Evolutionary conservation across 2,888 invertebrate species (phyloP).

Genomic region (Leptinotarsa juncta): DNA sequence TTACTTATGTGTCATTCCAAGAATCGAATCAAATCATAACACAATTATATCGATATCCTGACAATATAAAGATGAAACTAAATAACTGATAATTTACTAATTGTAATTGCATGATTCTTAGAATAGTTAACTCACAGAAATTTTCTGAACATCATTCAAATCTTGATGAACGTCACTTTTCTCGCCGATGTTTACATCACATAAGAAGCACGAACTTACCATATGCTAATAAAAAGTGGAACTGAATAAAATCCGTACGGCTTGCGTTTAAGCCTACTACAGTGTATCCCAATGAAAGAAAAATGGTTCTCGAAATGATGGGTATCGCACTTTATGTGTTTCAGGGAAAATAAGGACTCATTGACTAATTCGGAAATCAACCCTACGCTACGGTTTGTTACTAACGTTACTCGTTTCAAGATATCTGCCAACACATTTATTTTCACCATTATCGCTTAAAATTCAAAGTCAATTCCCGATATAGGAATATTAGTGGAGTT

Average conservation of each 20-base stretch:
- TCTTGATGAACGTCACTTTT: constrained; percentile 11
- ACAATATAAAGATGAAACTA: neutral
- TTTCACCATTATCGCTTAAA: too few species aligned
- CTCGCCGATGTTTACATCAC: neutral
- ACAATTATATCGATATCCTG: neutral
- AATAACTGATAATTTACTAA: neutral
- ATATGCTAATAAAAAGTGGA: neutral
- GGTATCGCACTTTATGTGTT: neutral
- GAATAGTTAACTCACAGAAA: constrained; percentile 1
- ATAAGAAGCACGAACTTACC: constrained; percentile 13
- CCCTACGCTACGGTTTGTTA: too few species aligned
- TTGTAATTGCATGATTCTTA: neutral
- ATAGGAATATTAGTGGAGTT: too few species aligned
- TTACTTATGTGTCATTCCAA: neutral
- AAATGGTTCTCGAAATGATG: neutral
- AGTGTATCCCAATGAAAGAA: constrained; percentile 14
- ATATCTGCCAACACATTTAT: too few species aligned
- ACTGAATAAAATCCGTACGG: constrained; percentile 13
- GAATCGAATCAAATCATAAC: neutral
- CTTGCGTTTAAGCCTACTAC: neutral
- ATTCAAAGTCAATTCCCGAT: too few species aligned
- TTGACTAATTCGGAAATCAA: neutral
- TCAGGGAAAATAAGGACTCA: neutral
- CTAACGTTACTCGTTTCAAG: too few species aligned
- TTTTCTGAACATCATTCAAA: constrained; percentile 10